Evolutionary conservation across 2,888 invertebrate species (phyloP).

Genomic region (Tinea pellionella): DNA sequence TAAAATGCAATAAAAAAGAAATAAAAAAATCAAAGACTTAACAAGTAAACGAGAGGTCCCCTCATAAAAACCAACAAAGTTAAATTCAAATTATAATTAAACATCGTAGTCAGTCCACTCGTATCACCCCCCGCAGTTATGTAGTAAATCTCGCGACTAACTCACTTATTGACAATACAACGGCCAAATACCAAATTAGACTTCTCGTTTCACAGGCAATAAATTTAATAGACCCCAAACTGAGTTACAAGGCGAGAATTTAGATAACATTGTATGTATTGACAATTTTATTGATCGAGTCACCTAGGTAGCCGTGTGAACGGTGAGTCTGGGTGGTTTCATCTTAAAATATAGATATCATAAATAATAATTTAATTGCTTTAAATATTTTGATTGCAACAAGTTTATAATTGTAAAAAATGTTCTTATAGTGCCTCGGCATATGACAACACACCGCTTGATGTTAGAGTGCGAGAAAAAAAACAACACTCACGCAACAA

Average conservation of each 20-base stretch:
- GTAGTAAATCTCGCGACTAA: conserved; percentile 24
- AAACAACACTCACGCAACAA: no score
- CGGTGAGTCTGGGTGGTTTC: background rate
- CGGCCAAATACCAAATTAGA: conserved; percentile 33
- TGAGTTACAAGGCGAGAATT: conserved; percentile 28
- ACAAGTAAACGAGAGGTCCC: background rate
- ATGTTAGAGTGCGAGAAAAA: background rate
- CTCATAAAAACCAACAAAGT: background rate
- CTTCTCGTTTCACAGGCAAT: conserved; percentile 46
- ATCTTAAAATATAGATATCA: background rate
- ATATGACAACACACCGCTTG: no score
- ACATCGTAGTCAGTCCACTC: background rate
- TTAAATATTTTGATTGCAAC: background rate
- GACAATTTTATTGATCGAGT: conserved; percentile 6
- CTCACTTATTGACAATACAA: conserved; percentile 21
- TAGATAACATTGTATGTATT: conserved; percentile 18
- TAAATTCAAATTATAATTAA: background rate
- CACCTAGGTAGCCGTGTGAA: background rate
- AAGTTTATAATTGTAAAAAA: background rate
- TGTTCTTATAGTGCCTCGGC: no score
- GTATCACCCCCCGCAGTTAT: conserved; percentile 15
- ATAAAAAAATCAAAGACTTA: no score
- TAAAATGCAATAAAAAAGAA: no score
- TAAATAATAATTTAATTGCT: background rate
- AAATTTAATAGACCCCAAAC: conserved; percentile 40